These are phyloP conservation scores for Saturnia pavonia DNA, from an alignment of 2,888 invertebrate genomes.

Conservation along the genomic window DNA sequence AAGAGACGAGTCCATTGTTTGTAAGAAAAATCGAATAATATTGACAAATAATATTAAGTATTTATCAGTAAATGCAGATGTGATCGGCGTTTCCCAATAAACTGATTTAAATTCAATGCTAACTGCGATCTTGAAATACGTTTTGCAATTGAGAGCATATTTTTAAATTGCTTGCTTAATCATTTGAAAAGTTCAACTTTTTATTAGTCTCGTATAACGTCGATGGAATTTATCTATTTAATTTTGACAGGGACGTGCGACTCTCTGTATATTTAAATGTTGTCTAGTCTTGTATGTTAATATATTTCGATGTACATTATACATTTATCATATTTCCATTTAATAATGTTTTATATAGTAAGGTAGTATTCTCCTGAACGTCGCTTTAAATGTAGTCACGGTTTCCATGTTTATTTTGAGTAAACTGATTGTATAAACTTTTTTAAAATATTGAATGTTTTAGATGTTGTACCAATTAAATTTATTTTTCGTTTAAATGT, in stretches of 20 bases:
- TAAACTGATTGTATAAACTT: neutral
- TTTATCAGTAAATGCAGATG: neutral
- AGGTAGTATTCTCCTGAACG: neutral
- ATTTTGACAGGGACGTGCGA: conserved; percentile 1
- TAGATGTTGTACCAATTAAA: neutral
- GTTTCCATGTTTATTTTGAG: neutral
- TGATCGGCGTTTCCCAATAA: neutral
- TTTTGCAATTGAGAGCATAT: neutral
- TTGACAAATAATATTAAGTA: neutral
- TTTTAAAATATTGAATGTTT: neutral
- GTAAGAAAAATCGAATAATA: neutral
- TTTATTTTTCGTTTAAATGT: neutral
- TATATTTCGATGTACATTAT: neutral
- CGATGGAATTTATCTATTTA: neutral
- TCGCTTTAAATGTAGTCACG: neutral
- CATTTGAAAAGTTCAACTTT: neutral
- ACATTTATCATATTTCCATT: neutral
- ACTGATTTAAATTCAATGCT: neutral
- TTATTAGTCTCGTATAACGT: neutral
- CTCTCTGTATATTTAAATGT: neutral
- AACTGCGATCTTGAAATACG: neutral
- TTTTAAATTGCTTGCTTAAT: too few species aligned
- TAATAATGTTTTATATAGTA: neutral
- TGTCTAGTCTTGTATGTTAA: neutral
- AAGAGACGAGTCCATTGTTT: neutral